Evolutionary conservation across 1,140 invertebrate genomes (phyloP).

Genomic region (Bombus terrestris): DNA sequence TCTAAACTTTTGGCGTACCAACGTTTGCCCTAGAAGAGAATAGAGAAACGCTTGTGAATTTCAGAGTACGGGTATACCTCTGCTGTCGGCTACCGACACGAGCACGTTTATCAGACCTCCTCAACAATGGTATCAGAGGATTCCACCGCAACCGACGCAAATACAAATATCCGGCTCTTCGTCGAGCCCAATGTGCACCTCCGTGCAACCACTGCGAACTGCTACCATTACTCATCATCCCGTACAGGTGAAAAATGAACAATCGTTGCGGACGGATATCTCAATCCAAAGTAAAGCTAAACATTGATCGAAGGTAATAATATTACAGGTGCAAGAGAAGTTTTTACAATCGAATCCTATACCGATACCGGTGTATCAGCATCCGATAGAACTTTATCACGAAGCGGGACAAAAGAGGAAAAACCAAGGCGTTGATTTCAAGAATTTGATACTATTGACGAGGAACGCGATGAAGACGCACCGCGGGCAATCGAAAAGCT

Average conservation of each 20-base stretch:
- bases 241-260: conserved; percentile 39
- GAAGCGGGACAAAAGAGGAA: conserved; percentile 71
- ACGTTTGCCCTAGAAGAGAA: not conserved
- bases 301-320: not conserved
- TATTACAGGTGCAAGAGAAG: conserved; percentile 60
- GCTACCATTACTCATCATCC: conserved; percentile 49
- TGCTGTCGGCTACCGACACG: conserved; percentile 69
- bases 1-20: no score
- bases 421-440: conserved; percentile 78
- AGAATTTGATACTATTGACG: conserved; percentile 78
- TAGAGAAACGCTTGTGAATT: conserved; percentile 25
- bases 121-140: conserved; percentile 73
- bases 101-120: conserved; percentile 69
- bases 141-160: conserved; percentile 59
- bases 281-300: not conserved
- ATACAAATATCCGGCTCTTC: conserved; percentile 72
- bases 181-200: conserved; percentile 57
- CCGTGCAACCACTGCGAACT: conserved; percentile 50
- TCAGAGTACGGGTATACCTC: conserved; percentile 74
- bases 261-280: not conserved
- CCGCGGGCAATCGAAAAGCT: conserved; percentile 69
- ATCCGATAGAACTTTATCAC: conserved; percentile 71
- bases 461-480: conserved; percentile 78
- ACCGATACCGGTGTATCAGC: conserved; percentile 76
- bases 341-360: conserved; percentile 62